Conservation (phyloP, 2,888 invertebrate species). For the Brachypalpus laphriformis region DNA sequence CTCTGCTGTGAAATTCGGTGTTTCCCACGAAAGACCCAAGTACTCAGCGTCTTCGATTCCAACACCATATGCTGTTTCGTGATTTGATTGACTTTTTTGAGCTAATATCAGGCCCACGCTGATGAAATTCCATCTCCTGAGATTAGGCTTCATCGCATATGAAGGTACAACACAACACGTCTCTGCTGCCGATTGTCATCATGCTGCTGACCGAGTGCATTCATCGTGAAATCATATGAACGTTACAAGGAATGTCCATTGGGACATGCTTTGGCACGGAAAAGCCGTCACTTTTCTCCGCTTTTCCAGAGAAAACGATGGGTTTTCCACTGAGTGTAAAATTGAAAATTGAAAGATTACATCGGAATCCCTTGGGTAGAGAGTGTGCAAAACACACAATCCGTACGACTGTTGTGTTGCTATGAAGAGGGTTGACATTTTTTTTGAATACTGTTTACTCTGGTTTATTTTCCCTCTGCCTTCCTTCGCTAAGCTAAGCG, state of each 20-base stretch:
- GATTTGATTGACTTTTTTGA: background rate
- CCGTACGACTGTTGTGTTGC: background rate
- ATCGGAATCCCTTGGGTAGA: slow-evolving; percentile 47
- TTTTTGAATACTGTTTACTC: background rate
- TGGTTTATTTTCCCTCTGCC: slow-evolving; percentile 3
- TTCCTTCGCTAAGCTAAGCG: slow-evolving; percentile 29
- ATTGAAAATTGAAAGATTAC: slow-evolving; percentile 73
- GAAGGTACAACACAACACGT: background rate
- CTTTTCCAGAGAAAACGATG: background rate
- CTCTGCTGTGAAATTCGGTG: background rate
- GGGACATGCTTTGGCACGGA: slow-evolving; percentile 17
- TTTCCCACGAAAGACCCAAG: background rate
- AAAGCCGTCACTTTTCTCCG: background rate
- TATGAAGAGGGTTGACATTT: slow-evolving; percentile 46
- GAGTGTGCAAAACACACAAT: background rate
- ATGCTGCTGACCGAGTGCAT: slow-evolving; percentile 40
- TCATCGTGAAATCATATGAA: slow-evolving; percentile 62
- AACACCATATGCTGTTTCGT: background rate
- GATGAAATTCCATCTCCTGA: slow-evolving; percentile 25
- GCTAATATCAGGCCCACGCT: background rate
- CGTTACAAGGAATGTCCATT: slow-evolving; percentile 32
- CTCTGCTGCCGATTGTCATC: background rate
- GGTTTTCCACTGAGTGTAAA: slow-evolving; percentile 39
- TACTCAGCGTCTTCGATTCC: background rate
- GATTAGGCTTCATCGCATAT: slow-evolving; percentile 36